Conservation (phyloP, 2,113 vertebrate genomes). For the Saguinus imperator region DNA sequence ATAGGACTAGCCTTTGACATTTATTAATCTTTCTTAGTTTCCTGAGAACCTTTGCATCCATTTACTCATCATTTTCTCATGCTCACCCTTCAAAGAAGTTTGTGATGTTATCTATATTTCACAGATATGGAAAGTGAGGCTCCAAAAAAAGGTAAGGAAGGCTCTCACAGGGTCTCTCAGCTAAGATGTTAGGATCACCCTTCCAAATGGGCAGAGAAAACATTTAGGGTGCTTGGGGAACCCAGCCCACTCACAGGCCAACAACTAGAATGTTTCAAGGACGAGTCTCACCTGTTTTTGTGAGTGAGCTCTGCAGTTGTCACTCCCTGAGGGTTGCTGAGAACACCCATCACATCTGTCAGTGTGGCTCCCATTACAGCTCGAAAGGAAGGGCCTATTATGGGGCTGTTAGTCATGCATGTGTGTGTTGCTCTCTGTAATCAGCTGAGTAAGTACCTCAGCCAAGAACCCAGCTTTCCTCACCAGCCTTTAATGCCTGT, state of each 20-base stretch:
- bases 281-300: constrained; percentile 6
- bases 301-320: background rate
- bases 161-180: background rate
- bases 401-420: constrained; percentile 37
- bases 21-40: background rate
- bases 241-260: background rate
- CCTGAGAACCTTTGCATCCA: background rate
- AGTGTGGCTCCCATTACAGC: background rate
- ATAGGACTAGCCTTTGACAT: background rate
- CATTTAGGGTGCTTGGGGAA: background rate
- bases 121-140: background rate
- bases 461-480: constrained; percentile 29
- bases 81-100: background rate
- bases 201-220: background rate
- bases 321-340: background rate
- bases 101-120: background rate
- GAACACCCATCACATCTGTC: background rate
- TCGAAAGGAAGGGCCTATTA: background rate
- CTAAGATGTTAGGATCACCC: background rate
- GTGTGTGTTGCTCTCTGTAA: background rate
- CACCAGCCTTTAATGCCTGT: background rate
- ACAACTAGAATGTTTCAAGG: background rate
- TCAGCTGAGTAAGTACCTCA: background rate
- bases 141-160: background rate
- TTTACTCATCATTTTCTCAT: background rate